Evolutionary conservation across 1,140 invertebrate species (phyloP).

Genomic region (Pseudomyrmex concolor): DNA sequence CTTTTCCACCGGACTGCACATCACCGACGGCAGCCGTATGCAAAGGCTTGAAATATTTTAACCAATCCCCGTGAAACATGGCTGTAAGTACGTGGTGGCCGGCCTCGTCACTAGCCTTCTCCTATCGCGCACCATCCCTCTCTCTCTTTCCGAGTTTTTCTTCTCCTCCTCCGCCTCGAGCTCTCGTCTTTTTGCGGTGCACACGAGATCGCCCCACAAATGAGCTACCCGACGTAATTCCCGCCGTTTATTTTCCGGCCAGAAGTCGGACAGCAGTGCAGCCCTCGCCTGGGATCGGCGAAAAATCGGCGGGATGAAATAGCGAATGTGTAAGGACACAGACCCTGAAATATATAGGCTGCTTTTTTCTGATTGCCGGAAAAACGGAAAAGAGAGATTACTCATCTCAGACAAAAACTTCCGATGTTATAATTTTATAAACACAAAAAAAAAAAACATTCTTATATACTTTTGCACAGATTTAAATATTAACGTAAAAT

Average conservation of each 20-base stretch:
- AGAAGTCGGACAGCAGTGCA: neutral
- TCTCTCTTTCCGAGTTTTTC: slow-evolving; percentile 1
- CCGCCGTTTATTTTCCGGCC: slow-evolving; percentile 12
- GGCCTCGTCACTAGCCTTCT: slow-evolving; percentile 33
- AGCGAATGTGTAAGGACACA: slow-evolving; percentile 7
- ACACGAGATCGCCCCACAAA: slow-evolving; percentile 25
- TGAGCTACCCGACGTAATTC: slow-evolving; percentile 49
- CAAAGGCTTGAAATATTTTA: slow-evolving; percentile 71
- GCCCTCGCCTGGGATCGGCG: neutral
- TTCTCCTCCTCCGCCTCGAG: neutral
- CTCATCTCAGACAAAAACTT: neutral
- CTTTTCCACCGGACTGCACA: slow-evolving; percentile 31
- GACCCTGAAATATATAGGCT: neutral
- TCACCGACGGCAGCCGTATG: slow-evolving; percentile 28
- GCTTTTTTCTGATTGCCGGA: neutral
- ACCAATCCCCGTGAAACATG: slow-evolving; percentile 62
- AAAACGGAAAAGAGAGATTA: neutral
- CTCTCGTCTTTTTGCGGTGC: neutral
- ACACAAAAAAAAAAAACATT: neutral
- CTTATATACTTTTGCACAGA: neutral
- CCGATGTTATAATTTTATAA: neutral
- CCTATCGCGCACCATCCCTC: slow-evolving; percentile 12
- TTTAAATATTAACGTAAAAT: no score
- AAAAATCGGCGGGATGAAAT: slow-evolving; percentile 31
- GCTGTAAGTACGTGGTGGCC: slow-evolving; percentile 24